phyloP scores from a whole-genome alignment of 2,797 vertebrate genomes.

The Chiroxiphia lanceolata region DNA sequence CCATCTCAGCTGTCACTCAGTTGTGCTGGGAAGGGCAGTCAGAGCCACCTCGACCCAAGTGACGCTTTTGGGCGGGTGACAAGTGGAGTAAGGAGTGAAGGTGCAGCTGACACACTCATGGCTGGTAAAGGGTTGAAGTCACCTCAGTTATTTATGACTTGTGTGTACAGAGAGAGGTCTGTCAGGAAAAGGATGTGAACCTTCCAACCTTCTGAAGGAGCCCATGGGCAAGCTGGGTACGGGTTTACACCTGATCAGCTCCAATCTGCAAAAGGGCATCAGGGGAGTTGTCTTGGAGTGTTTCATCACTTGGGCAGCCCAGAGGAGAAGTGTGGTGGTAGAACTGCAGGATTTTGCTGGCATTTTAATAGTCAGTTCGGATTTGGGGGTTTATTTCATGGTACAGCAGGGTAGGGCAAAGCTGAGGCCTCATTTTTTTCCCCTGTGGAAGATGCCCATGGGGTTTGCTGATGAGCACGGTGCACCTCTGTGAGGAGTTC shows the following conservation, averaged over 20 bases:
- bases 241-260: background rate
- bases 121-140: background rate
- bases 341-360: background rate
- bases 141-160: background rate
- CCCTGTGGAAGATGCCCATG: rapidly evolving
- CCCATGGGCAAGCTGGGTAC: background rate
- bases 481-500: rapidly evolving
- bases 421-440: background rate
- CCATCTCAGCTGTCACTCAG: background rate
- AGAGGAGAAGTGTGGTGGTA: background rate
- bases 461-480: background rate
- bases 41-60: background rate
- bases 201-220: background rate
- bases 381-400: background rate
- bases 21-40: background rate
- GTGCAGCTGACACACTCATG: rapidly evolving
- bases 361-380: background rate
- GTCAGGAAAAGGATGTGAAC: constrained; percentile 60
- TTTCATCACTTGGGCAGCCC: background rate
- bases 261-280: rapidly evolving
- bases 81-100: background rate
- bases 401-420: rapidly evolving
- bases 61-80: background rate
- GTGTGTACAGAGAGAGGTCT: constrained; percentile 53
- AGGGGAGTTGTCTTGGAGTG: rapidly evolving